Evolutionary conservation across 2,797 vertebrate genomes (phyloP).

Genomic region (Sardinella longiceps): DNA sequence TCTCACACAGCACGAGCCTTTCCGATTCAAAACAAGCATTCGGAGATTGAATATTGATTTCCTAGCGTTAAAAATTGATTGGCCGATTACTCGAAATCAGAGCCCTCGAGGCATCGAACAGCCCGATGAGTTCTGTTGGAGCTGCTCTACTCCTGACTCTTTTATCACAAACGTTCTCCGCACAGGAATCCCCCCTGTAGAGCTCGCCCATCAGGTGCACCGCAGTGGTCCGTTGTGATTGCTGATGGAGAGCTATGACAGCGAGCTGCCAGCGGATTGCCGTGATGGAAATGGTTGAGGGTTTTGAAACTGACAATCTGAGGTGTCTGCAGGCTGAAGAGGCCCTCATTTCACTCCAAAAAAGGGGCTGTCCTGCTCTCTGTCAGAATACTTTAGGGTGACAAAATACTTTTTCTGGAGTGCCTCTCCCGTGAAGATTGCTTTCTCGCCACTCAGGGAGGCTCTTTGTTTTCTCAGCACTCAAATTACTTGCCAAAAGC

Average conservation of each 20-base stretch:
- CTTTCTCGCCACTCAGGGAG: neutral
- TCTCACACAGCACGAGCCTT: conserved; percentile 47
- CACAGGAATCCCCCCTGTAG: conserved; percentile 31
- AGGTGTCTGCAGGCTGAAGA: neutral
- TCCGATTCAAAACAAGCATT: conserved; percentile 50
- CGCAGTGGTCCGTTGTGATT: too few relatives aligned
- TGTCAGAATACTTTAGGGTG: neutral
- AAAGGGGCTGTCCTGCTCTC: neutral
- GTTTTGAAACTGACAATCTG: conserved; percentile 5
- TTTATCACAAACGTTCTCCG: conserved; percentile 46
- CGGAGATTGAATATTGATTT: conserved; percentile 65
- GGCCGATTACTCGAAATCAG: conserved; percentile 57
- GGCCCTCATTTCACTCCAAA: neutral
- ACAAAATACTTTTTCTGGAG: neutral
- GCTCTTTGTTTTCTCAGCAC: neutral
- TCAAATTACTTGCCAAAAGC: neutral
- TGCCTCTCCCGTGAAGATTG: neutral
- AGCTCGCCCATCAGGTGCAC: neutral
- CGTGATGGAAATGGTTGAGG: neutral
- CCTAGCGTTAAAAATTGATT: conserved; percentile 53
- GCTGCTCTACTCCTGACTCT: conserved; percentile 22
- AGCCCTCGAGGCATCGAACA: conserved; percentile 47
- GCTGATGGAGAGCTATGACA: neutral
- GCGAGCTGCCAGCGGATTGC: neutral
- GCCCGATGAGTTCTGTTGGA: conserved; percentile 42